Conservation (phyloP, 2,888 invertebrate species). For the Drosophila melanosoma region DNA sequence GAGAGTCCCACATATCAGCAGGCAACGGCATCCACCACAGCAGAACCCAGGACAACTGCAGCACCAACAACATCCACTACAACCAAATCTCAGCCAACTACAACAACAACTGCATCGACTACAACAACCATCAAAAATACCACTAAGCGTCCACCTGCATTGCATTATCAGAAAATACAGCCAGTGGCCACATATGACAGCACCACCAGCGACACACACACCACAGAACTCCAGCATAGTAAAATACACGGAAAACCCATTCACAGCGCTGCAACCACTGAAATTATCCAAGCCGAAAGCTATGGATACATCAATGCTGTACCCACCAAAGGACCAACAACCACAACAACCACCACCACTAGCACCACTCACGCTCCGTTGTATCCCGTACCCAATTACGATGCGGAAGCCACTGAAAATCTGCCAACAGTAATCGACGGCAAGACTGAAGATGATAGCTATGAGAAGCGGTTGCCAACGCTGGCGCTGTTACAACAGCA, state of each 20-base stretch:
- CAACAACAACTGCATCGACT: constrained; percentile 21
- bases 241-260: constrained; percentile 56
- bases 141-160: constrained; percentile 37
- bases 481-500: constrained; percentile 66
- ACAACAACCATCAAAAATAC: constrained; percentile 19
- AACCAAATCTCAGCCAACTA: constrained; percentile 17
- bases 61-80: constrained; percentile 32
- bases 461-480: constrained; percentile 52
- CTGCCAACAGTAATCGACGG: constrained; percentile 29
- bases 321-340: constrained; percentile 34
- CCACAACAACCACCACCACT: constrained; percentile 44
- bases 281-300: constrained; percentile 35
- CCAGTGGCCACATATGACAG: constrained; percentile 34
- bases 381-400: constrained; percentile 76
- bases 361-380: constrained; percentile 56
- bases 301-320: constrained; percentile 59
- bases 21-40: constrained; percentile 12
- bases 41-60: constrained; percentile 14
- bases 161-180: constrained; percentile 61
- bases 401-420: constrained; percentile 39
- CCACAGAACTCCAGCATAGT: constrained; percentile 51
- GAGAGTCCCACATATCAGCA: constrained; percentile 24
- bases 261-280: constrained; percentile 43
- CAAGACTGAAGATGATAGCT: background rate
- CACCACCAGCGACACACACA: constrained; percentile 39